phyloP scores from a whole-genome alignment of 2,797 vertebrate genomes.

The Mallotus villosus region DNA sequence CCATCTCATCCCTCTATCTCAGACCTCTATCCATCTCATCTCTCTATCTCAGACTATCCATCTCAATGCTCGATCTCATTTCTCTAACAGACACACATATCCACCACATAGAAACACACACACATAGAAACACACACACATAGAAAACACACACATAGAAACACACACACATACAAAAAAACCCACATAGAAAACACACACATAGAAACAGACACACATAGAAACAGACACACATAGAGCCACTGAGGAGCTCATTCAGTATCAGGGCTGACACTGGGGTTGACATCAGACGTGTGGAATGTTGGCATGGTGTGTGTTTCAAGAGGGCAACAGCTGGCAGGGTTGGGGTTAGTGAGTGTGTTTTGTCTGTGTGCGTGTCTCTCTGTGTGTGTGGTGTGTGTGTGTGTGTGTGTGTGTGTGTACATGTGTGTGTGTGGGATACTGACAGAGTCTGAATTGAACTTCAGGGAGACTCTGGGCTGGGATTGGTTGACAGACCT shows the following conservation, averaged over 20 bases:
- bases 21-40: neutral
- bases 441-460: too few species aligned
- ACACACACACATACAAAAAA: neutral
- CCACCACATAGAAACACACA: neutral
- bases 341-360: neutral
- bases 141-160: neutral
- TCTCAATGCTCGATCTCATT: too few species aligned
- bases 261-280: conserved; percentile 29
- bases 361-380: neutral
- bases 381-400: neutral
- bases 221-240: neutral
- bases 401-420: neutral
- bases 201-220: neutral
- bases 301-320: conserved; percentile 44
- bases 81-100: conserved; percentile 3
- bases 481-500: too few species aligned
- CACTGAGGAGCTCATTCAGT: conserved; percentile 10
- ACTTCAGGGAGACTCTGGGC: too few species aligned
- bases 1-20: neutral
- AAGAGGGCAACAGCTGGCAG: conserved; percentile 61
- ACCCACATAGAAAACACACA: neutral
- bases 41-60: neutral
- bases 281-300: conserved; percentile 64
- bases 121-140: too few species aligned
- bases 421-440: too few species aligned